Base-by-base conservation (phyloP, 2,113 vertebrate species). In the Eretmochelys imbricata region DNA sequence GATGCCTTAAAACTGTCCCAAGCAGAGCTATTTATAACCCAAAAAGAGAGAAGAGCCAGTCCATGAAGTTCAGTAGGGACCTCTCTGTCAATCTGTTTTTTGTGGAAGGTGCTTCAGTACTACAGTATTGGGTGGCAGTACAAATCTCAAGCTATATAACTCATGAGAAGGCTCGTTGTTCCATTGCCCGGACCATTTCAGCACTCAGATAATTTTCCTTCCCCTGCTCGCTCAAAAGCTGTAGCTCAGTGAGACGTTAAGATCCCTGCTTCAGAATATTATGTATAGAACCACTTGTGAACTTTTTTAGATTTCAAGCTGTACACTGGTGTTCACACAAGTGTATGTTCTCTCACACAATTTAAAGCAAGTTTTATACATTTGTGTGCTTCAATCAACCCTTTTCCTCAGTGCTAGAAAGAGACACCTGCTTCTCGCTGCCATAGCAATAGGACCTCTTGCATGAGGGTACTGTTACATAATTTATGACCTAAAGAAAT, bases 371-470 rank as follows among this genome's bases (percentile, higher is more conserved):
- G n/a, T 76, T 10, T 0, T 13, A 12, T 57, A 81, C 24, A 84
- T 5, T 27, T 10, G 8, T 76, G 10, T 24, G 27, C 20, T 46
- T 76, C n/a, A 76, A 7, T 8, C 57, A 25, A 51, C 31, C 24
- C 10, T 84, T 91, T 59, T 42, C 20, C 1, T 85, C 1, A 1
- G 11, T 54, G 24, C 0, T 1, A 35, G 51, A 83, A 55, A 85
- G 13, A 83, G 84, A 13, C 62, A 10, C 35, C 9, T 0, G 1
- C 27, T 87, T 79, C n/a, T 85, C n/a, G 17, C 51, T 1, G 0
- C 89, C 25, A 13, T 76, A 27, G 3, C 53, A 51, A 10, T 79
- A 6, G 1, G 80, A 42, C 72, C 10, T 14, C 57, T 35, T 87
- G 2, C 12, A 20, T 31, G 59, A 81, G 88, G 35, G 65, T 4